A percentile compares a stretch with the other conserved stretches of the same genome.
Evolutionary conservation across 2,113 vertebrate species (phyloP).

Genomic region (Regulus satrapa): DNA sequence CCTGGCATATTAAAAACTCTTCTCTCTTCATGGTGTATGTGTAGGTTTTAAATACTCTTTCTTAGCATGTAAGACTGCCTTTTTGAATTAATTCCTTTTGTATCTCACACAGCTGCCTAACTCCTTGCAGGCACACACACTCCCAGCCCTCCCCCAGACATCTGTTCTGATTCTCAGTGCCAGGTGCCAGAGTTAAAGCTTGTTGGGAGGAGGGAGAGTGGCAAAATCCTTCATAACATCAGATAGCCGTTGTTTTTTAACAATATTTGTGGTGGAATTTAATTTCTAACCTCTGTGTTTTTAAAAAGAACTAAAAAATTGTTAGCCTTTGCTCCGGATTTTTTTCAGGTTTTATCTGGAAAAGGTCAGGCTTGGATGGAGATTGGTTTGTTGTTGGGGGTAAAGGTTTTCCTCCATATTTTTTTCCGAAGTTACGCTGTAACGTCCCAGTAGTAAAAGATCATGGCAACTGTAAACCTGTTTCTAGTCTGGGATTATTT

Average conservation of each 20-base stretch:
- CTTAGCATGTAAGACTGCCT: background rate
- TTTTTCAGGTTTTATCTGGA: background rate
- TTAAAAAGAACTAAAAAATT: background rate
- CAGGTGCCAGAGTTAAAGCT: background rate
- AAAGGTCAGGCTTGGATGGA: background rate
- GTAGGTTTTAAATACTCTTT: background rate
- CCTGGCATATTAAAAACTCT: background rate
- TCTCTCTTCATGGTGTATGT: background rate
- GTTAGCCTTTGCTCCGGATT: background rate
- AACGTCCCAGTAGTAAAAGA: background rate
- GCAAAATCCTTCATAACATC: background rate
- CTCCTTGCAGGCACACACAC: background rate
- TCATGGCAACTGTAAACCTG: background rate
- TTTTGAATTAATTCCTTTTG: background rate
- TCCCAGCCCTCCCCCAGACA: background rate
- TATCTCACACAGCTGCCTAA: background rate
- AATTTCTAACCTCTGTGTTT: background rate
- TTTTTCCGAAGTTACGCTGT: background rate
- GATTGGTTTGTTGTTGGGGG: background rate
- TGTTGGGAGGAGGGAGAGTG: background rate
- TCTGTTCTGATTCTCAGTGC: constrained; percentile 2
- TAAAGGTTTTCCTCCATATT: background rate
- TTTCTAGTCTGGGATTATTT: background rate
- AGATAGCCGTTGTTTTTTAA: background rate
- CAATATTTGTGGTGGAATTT: background rate